Percentiles rank a stretch among this genome's conserved stretches.
Evolutionary conservation across 1,140 invertebrate genomes (phyloP).

Genomic region (Drosophila parvula): DNA sequence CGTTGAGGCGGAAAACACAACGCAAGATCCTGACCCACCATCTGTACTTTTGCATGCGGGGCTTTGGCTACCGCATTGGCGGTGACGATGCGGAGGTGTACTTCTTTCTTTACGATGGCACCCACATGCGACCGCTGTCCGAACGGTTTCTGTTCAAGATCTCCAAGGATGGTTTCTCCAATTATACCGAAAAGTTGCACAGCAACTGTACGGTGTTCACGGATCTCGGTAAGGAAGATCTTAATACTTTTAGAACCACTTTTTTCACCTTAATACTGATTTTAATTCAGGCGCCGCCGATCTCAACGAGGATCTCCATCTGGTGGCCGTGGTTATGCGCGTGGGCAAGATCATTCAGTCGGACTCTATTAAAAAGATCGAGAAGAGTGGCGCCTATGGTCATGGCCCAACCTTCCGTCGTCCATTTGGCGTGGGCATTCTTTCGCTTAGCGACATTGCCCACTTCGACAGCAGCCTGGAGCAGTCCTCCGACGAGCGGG

Average conservation of each 20-base stretch:
- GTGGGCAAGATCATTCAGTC: conserved; percentile 94
- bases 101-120: conserved; percentile 93
- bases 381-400: conserved; percentile 68
- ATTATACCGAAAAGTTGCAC: conserved; percentile 94
- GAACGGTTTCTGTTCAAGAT: conserved; percentile 95
- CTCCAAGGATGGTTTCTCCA: conserved; percentile 94
- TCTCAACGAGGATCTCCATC: conserved; percentile 91
- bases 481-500: conserved; percentile 86
- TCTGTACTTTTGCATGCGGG: conserved; percentile 94
- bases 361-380: conserved; percentile 89
- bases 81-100: conserved; percentile 95
- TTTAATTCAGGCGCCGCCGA: conserved; percentile 88
- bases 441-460: conserved; percentile 87
- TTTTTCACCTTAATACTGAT: not conserved
- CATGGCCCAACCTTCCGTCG: conserved; percentile 85
- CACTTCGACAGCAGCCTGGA: conserved; percentile 87
- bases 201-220: conserved; percentile 95
- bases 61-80: conserved; percentile 93
- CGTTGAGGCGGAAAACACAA: conserved; percentile 87
- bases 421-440: conserved; percentile 93
- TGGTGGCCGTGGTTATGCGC: conserved; percentile 94
- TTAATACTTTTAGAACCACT: not conserved
- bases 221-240: conserved; percentile 83
- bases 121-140: conserved; percentile 89
- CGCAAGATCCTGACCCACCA: conserved; percentile 91